phyloP scores from a whole-genome alignment of 1,140 invertebrate species.

The Megathymus violae region DNA sequence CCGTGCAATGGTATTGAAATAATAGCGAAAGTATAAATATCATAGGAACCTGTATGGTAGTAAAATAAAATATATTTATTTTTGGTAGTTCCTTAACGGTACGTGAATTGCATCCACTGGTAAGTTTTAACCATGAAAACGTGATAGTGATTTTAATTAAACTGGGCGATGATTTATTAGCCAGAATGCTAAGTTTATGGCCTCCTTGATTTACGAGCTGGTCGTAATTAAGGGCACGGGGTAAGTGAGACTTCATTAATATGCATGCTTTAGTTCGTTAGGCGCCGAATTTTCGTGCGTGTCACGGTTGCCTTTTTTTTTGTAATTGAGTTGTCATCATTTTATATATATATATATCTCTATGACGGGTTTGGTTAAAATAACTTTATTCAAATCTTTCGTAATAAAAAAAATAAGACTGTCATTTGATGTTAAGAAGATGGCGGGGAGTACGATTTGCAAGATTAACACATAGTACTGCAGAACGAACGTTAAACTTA shows the following conservation, averaged over 20 bases:
- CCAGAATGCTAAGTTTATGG: constrained; percentile 34
- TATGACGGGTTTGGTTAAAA: background rate
- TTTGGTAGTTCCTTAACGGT: too few relatives aligned
- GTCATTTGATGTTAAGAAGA: too few relatives aligned
- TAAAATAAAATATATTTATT: too few relatives aligned
- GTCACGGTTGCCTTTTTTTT: constrained; percentile 26
- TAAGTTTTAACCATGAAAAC: constrained; percentile 9
- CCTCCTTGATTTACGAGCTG: constrained; percentile 39
- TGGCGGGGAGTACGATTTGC: too few relatives aligned
- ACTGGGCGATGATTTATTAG: constrained; percentile 37
- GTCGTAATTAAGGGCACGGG: constrained; percentile 33
- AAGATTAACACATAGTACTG: too few relatives aligned
- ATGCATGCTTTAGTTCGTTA: constrained; percentile 33
- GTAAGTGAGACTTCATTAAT: constrained; percentile 30
- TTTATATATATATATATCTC: constrained; percentile 6
- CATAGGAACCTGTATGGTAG: too few relatives aligned
- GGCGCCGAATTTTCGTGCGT: constrained; percentile 25
- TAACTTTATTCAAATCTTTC: too few relatives aligned
- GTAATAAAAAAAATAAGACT: too few relatives aligned
- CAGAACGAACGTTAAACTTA: too few relatives aligned
- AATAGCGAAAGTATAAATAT: too few relatives aligned
- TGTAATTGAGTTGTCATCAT: constrained; percentile 28
- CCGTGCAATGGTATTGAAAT: too few relatives aligned
- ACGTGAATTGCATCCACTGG: background rate
- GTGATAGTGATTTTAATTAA: constrained; percentile 30